A percentile compares a stretch with the other conserved stretches of the same genome.
phyloP scores from a whole-genome alignment of 2,888 invertebrate genomes.

The Chrysotoxum bicinctum region DNA sequence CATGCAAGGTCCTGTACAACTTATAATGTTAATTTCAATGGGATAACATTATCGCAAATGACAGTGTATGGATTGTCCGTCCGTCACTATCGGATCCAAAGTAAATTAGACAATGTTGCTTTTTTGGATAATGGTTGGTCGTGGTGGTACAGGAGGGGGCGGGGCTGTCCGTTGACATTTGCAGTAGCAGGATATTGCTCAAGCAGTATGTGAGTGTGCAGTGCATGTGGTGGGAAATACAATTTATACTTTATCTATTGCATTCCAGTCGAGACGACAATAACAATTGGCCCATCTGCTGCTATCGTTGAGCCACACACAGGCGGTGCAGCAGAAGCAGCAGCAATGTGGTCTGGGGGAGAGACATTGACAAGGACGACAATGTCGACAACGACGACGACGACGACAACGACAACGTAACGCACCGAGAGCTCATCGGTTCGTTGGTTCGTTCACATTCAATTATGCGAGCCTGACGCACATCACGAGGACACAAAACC shows the following conservation, averaged over 20 bases:
- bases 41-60: slow-evolving; percentile 68
- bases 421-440: slow-evolving; percentile 65
- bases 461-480: slow-evolving; percentile 70
- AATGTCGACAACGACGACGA: slow-evolving; percentile 11
- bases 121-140: slow-evolving; percentile 30
- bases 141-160: neutral
- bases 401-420: slow-evolving; percentile 44
- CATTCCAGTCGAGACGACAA: slow-evolving; percentile 67
- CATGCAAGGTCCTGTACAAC: neutral
- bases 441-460: slow-evolving; percentile 69
- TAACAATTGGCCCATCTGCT: slow-evolving; percentile 63
- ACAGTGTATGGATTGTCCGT: slow-evolving; percentile 66
- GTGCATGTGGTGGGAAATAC: slow-evolving; percentile 44
- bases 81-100: slow-evolving; percentile 70
- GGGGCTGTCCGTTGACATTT: slow-evolving; percentile 15
- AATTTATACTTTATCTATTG: slow-evolving; percentile 67
- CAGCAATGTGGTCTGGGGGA: neutral
- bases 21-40: slow-evolving; percentile 21
- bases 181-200: slow-evolving; percentile 1
- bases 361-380: slow-evolving; percentile 18
- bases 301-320: slow-evolving; percentile 46
- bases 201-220: neutral
- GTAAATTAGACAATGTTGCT: slow-evolving; percentile 69
- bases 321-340: slow-evolving; percentile 5
- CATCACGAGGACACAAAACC: slow-evolving; percentile 67